These are phyloP conservation scores for Pseudeuparius sepicola DNA, from an alignment of 2,888 invertebrate species.

Conservation along the genomic window DNA sequence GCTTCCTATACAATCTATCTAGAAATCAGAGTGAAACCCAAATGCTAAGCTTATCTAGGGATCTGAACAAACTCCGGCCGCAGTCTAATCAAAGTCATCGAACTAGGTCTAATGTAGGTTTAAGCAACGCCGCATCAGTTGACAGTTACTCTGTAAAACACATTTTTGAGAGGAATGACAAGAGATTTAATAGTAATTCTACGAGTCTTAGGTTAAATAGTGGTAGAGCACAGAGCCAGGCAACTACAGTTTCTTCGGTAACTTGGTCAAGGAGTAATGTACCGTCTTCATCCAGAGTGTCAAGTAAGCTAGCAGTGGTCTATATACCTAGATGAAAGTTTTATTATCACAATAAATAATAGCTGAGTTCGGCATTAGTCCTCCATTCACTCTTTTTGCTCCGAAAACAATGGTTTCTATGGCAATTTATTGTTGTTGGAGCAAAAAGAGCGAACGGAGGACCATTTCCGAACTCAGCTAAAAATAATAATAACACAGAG, in stretches of 20 bases:
- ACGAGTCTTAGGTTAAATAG: constrained; percentile 17
- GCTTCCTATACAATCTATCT: constrained; percentile 31
- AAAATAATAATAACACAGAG: too few species aligned
- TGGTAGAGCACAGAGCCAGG: constrained; percentile 19
- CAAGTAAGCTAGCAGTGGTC: constrained; percentile 24
- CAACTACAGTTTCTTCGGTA: constrained; percentile 28
- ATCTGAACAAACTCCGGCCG: constrained; percentile 26
- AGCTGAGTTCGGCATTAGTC: too few species aligned
- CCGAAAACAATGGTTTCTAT: too few species aligned
- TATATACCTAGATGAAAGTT: too few species aligned
- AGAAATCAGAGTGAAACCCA: constrained; percentile 18
- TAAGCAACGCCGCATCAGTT: constrained; percentile 28
- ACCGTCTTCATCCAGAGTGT: constrained; percentile 26
- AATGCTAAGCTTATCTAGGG: constrained; percentile 25
- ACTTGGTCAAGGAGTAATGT: constrained; percentile 31
- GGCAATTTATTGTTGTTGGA: too few species aligned
- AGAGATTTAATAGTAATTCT: constrained; percentile 19
- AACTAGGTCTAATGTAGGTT: constrained; percentile 23
- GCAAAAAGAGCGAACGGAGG: too few species aligned
- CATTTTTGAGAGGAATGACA: constrained; percentile 25
- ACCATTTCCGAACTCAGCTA: too few species aligned
- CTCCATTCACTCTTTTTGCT: too few species aligned
- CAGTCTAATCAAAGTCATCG: constrained; percentile 17
- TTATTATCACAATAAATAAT: neutral
- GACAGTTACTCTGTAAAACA: constrained; percentile 27